Conservation (phyloP, 2,113 vertebrate species). For the Otus sunia region DNA sequence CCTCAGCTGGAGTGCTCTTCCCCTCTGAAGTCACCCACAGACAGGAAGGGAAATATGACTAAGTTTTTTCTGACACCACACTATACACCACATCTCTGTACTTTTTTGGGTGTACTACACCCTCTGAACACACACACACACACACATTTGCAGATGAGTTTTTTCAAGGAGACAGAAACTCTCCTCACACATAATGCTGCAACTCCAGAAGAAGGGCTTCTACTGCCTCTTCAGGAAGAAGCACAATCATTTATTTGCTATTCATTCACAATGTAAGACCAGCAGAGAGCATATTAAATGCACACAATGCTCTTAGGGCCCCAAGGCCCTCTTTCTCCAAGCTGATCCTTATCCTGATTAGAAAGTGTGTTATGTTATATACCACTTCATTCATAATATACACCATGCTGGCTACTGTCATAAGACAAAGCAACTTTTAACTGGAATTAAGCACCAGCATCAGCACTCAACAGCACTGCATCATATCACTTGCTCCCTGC, state of each 20-base stretch:
- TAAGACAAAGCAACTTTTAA: background rate
- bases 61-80: background rate
- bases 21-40: background rate
- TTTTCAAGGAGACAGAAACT: background rate
- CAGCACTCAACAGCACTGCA: background rate
- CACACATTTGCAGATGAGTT: background rate
- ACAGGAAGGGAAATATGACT: background rate
- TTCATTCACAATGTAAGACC: fast-evolving
- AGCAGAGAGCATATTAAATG: background rate
- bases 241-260: background rate
- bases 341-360: background rate
- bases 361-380: background rate
- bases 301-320: too few relatives aligned
- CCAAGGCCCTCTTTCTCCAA: background rate
- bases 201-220: background rate
- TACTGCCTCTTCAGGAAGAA: background rate
- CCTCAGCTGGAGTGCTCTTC: background rate
- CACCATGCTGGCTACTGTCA: background rate
- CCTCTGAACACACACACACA: background rate
- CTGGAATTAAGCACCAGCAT: background rate
- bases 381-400: background rate
- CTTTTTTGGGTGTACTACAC: background rate
- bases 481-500: background rate
- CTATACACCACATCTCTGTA: too few relatives aligned
- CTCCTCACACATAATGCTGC: background rate